Base-by-base conservation (phyloP, 2,888 invertebrate species). In the Diarsia rubi region DNA sequence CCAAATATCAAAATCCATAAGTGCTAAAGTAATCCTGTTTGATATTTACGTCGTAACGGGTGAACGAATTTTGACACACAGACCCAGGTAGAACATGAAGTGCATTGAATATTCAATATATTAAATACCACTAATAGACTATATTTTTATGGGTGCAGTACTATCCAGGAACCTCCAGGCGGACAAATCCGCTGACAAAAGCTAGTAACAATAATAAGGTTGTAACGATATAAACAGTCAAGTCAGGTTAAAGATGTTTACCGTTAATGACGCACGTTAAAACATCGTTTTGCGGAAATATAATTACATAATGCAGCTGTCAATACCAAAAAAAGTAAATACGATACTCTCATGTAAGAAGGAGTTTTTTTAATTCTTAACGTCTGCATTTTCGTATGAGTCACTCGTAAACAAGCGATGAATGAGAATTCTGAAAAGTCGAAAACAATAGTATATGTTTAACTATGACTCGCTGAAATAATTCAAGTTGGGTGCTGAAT, bases 381-480 rank as follows among this genome's bases (percentile, higher is more conserved):
- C 59, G 52, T 79, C 60, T 83, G 47, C 59, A 64, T 73, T 73
- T 49, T 60, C 27, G 31, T 49, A 65, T 78, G 82, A 86, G 54
- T 86, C 84, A 77, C 70, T 77, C 11, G 64, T 70, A 72, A 78
- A 78, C 73, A 85, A 72, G 47, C 60, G 27, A 52, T 66, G 52
- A 75, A 75, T 82, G 75, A 68, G 54, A 78, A 72, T 83, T 83
- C 74, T 65, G 73, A 60, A 78, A 84, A 86, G 79, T 76, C 64
- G 69, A 84, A 81, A 86, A 87, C 87, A 88, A 87, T 85, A 68
- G 81, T 62, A 9, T n/a, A 62, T 76, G 54, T 83, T 69, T 78
- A 60, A 78, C 73, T 69, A 67, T 75, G 77, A 74, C 79, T 78
- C 69, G 69, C 52, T 66, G 78, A 81, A 82, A 85, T 73, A 69